Evolutionary conservation across 2,888 invertebrate species (phyloP).

Genomic region (Metallyticus violacea): DNA sequence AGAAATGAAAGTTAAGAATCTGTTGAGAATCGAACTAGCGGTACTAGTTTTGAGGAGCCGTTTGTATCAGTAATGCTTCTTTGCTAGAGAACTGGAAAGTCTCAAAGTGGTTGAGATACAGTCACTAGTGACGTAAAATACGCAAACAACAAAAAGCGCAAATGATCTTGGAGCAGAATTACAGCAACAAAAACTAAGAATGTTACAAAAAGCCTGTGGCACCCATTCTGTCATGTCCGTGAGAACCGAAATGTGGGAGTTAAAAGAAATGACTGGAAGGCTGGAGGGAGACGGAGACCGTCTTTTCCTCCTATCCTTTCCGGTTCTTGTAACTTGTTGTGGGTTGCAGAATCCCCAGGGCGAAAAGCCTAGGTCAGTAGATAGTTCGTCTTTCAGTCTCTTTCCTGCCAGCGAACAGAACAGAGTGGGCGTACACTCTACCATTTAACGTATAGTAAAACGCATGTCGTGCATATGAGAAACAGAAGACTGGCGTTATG

Average conservation of each 20-base stretch:
- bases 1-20: no score
- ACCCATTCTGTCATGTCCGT: background rate
- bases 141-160: no score
- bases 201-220: background rate
- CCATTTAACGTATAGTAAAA: no score
- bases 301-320: no score
- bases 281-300: background rate
- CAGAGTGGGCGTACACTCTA: background rate
- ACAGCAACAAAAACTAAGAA: background rate
- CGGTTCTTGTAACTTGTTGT: background rate
- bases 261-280: background rate
- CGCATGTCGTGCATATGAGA: background rate
- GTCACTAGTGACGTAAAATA: background rate
- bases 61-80: background rate
- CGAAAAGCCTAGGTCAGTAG: background rate
- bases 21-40: background rate
- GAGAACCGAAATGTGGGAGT: background rate
- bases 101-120: no score
- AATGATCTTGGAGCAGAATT: background rate
- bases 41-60: background rate
- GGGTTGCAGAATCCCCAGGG: background rate
- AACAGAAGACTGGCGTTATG: no score
- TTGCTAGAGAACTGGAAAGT: background rate
- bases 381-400: background rate
- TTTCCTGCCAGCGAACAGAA: background rate